Percentiles rank a stretch among this genome's conserved stretches.
Evolutionary conservation across 2,888 invertebrate genomes (phyloP).

Genomic region (Labia minor): DNA sequence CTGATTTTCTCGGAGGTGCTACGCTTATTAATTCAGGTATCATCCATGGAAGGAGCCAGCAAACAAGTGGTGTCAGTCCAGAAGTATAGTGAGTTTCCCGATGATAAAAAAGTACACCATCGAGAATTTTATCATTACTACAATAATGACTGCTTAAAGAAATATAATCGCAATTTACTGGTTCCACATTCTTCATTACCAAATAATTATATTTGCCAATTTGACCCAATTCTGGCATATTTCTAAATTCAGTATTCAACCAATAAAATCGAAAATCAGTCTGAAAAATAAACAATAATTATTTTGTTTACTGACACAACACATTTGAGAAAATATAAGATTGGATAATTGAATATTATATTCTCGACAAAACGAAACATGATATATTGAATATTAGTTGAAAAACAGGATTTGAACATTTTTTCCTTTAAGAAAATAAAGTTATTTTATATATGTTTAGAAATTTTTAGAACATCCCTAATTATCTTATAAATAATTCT

Average conservation of each 20-base stretch:
- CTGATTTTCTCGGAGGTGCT: not conserved
- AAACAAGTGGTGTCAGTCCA: conserved; percentile 75
- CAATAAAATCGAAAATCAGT: conserved; percentile 77
- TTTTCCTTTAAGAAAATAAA: too few species aligned
- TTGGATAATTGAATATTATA: not conserved
- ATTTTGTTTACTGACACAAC: conserved; percentile 15
- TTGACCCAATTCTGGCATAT: conserved; percentile 44
- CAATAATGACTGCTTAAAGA: too few species aligned
- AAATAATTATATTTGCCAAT: too few species aligned
- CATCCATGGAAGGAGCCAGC: conserved; percentile 88
- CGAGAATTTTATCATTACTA: too few species aligned
- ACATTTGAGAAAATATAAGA: not conserved
- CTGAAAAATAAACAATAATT: conserved; percentile 37
- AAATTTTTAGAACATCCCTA: too few species aligned
- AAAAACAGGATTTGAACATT: too few species aligned
- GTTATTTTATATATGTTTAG: too few species aligned
- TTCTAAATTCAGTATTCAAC: conserved; percentile 60
- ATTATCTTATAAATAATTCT: too few species aligned
- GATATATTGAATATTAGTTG: too few species aligned
- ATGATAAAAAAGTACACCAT: conserved; percentile 89
- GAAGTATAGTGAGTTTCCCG: conserved; percentile 64
- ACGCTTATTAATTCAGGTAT: conserved; percentile 60
- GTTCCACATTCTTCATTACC: too few species aligned
- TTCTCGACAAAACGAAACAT: not conserved
- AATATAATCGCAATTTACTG: too few species aligned